A percentile compares a stretch with the other conserved stretches of the same genome.
These are phyloP conservation scores for Typhlichthys eigenmanni DNA, from an alignment of 2,797 vertebrate species.

Conservation along the genomic window DNA sequence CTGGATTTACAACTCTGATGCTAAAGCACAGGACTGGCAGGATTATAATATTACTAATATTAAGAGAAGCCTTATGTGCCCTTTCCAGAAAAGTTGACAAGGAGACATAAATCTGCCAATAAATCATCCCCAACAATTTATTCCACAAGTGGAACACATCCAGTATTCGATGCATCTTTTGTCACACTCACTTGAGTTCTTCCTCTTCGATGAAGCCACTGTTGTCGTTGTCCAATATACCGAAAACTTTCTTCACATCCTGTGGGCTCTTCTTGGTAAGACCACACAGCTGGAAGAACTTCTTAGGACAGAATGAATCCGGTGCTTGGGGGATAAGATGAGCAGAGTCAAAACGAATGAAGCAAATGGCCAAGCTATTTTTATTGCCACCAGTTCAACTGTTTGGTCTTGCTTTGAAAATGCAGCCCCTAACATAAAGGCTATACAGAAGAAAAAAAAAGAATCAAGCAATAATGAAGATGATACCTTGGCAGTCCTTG, in stretches of 20 bases:
- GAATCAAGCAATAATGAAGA: slow-evolving; percentile 53
- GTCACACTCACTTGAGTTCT: slow-evolving; percentile 86
- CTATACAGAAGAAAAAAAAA: slow-evolving; percentile 11
- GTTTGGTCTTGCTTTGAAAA: neutral
- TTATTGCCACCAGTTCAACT: too few relatives aligned
- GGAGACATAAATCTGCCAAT: neutral
- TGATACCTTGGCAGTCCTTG: slow-evolving; percentile 97
- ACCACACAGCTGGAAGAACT: slow-evolving; percentile 93
- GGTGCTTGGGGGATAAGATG: slow-evolving; percentile 76
- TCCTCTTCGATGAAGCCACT: slow-evolving; percentile 92
- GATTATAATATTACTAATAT: too few relatives aligned
- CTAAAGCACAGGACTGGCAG: too few relatives aligned
- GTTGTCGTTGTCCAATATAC: slow-evolving; percentile 87
- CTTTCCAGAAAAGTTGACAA: too few relatives aligned
- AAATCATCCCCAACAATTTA: neutral
- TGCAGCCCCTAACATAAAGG: neutral
- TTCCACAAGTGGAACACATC: neutral
- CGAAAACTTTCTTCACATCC: slow-evolving; percentile 90
- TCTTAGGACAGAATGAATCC: slow-evolving; percentile 91
- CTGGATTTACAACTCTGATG: too few relatives aligned
- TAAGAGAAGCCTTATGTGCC: too few relatives aligned
- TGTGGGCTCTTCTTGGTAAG: slow-evolving; percentile 87
- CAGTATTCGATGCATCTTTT: too few relatives aligned
- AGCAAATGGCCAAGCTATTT: too few relatives aligned
- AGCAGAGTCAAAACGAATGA: neutral